A percentile compares a stretch with the other conserved stretches of the same genome.
Evolutionary conservation across 2,113 vertebrate species (phyloP).

Genomic region (Sylvicapra grimmia): DNA sequence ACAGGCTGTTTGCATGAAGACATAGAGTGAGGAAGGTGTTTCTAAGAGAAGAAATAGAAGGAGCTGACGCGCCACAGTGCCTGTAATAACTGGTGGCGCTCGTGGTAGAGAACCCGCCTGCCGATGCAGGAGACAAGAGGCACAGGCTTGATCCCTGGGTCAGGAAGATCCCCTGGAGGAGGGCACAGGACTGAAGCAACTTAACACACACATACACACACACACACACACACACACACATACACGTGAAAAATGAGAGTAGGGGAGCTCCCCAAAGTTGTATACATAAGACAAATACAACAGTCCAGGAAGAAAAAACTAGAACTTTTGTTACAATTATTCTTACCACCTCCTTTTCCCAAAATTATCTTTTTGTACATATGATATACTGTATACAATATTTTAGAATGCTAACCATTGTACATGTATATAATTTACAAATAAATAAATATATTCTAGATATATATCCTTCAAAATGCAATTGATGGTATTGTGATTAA

Average conservation of each 20-base stretch:
- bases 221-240: neutral
- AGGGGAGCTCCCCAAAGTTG: neutral
- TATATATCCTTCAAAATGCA: neutral
- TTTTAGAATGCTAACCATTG: neutral
- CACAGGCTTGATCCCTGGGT: neutral
- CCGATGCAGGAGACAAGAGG: neutral
- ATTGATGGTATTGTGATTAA: neutral
- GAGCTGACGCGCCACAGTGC: neutral
- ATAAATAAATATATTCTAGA: neutral
- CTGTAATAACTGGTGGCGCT: neutral
- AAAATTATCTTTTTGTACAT: neutral
- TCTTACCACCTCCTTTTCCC: neutral
- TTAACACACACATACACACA: neutral
- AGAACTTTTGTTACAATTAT: neutral
- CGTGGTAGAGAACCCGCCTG: neutral
- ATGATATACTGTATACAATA: neutral
- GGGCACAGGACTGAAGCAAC: neutral
- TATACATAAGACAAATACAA: neutral
- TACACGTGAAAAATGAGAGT: neutral
- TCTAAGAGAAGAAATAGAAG: neutral
- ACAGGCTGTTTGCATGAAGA: neutral
- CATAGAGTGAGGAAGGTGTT: neutral
- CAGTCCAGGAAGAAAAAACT: neutral
- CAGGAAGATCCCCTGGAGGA: neutral
- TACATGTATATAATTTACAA: neutral